These are phyloP conservation scores for Flabesymbios commensalis DNA, from an alignment of 2,888 invertebrate species.

Conservation along the genomic window DNA sequence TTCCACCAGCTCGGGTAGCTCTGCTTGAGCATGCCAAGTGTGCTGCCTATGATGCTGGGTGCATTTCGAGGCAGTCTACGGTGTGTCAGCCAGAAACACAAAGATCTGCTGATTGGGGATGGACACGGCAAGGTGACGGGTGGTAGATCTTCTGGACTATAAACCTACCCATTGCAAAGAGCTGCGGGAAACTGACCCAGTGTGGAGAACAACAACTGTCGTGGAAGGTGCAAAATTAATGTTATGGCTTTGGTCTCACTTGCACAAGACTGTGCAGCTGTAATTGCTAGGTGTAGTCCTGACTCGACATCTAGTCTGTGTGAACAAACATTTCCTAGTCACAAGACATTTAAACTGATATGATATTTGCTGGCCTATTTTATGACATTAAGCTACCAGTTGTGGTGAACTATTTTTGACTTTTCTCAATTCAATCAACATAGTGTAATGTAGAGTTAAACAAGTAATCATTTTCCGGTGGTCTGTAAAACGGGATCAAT, in stretches of 20 bases:
- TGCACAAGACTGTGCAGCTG: constrained; percentile 1
- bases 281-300: too few species aligned
- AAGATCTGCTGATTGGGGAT: not conserved
- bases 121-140: not conserved
- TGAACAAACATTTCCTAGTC: too few species aligned
- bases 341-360: too few species aligned
- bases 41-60: constrained; percentile 27
- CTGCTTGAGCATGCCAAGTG: constrained; percentile 29
- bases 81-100: not conserved
- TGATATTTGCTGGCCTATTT: too few species aligned
- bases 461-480: too few species aligned
- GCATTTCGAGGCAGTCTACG: constrained; percentile 21
- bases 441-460: too few species aligned
- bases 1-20: constrained; percentile 20
- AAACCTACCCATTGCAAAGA: not conserved
- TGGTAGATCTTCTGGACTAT: constrained; percentile 1
- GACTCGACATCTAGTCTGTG: too few species aligned
- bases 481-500: too few species aligned
- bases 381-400: too few species aligned
- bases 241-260: not conserved
- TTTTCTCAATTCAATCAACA: too few species aligned
- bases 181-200: not conserved
- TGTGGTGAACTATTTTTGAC: too few species aligned
- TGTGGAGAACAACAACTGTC: not conserved
- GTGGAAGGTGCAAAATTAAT: constrained; percentile 1